Percentiles rank a stretch among this genome's conserved stretches.
Evolutionary conservation across 2,113 vertebrate species (phyloP).

Genomic region (Kryptolebias marmoratus): DNA sequence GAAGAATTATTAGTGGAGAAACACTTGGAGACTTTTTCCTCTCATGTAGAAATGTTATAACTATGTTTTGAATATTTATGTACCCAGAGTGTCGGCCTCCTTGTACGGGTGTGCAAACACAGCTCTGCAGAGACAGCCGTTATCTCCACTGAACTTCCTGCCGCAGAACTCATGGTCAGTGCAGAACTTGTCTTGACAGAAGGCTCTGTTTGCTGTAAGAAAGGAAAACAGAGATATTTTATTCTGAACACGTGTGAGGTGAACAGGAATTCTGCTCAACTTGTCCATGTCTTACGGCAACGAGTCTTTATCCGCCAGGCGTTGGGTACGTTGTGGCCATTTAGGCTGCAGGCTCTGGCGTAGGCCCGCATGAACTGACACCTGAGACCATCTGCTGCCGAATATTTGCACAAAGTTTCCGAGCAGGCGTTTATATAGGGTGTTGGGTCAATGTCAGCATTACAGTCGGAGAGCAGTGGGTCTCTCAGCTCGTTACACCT

Average conservation of each 20-base stretch:
- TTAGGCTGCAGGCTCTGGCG: conserved; percentile 4
- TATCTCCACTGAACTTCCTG: not conserved
- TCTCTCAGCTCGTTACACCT: conserved; percentile 13
- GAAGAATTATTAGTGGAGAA: not conserved
- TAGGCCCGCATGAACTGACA: conserved; percentile 24
- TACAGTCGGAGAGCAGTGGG: not conserved
- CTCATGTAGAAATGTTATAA: too few relatives aligned
- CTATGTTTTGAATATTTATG: too few relatives aligned
- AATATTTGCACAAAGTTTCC: conserved; percentile 12
- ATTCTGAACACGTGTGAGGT: not conserved
- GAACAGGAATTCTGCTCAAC: too few relatives aligned
- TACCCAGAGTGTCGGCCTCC: not conserved
- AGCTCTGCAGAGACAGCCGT: conserved; percentile 10
- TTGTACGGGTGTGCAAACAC: conserved; percentile 16
- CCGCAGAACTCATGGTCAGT: conserved; percentile 27
- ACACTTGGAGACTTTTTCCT: too few relatives aligned
- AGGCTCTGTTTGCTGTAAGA: not conserved
- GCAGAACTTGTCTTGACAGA: conserved; percentile 15
- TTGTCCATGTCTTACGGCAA: conserved; percentile 17
- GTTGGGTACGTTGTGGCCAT: too few relatives aligned
- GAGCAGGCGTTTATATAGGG: conserved; percentile 10
- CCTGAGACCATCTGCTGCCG: not conserved
- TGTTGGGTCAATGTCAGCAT: not conserved
- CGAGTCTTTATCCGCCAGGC: conserved; percentile 2
- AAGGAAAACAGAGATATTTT: not conserved